These are phyloP conservation scores for Nibea coibor DNA, from an alignment of 2,113 vertebrate genomes.

Conservation along the genomic window DNA sequence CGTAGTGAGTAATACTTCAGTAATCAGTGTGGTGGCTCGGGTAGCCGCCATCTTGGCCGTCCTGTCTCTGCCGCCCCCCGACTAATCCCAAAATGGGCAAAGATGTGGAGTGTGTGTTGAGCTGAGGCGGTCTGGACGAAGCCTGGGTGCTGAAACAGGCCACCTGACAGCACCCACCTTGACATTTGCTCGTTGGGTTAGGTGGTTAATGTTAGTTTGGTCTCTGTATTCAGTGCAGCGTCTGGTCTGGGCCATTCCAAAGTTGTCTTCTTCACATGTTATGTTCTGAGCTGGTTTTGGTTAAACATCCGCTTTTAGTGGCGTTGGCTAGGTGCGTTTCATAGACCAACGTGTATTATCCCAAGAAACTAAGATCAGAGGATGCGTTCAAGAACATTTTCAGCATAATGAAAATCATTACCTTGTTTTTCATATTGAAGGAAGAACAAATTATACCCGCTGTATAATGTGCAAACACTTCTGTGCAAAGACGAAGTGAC, in stretches of 20 bases:
- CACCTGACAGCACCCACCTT: background rate
- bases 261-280: background rate
- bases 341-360: background rate
- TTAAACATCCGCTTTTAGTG: background rate
- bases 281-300: no score
- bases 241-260: background rate
- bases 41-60: no score
- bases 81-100: no score
- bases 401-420: conserved; percentile 1
- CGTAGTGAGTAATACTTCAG: no score
- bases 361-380: conserved; percentile 1
- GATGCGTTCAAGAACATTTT: background rate
- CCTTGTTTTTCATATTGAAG: background rate
- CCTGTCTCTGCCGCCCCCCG: no score
- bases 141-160: no score
- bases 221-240: background rate
- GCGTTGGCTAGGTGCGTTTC: conserved; percentile 4
- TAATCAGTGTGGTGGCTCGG: no score
- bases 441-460: background rate
- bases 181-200: background rate
- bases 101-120: no score
- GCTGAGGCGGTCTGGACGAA: no score
- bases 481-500: background rate
- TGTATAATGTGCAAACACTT: background rate
- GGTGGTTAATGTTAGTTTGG: background rate